These are phyloP conservation scores for Pemphigus obesinymphae DNA, from an alignment of 1,140 invertebrate species.

Conservation along the genomic window DNA sequence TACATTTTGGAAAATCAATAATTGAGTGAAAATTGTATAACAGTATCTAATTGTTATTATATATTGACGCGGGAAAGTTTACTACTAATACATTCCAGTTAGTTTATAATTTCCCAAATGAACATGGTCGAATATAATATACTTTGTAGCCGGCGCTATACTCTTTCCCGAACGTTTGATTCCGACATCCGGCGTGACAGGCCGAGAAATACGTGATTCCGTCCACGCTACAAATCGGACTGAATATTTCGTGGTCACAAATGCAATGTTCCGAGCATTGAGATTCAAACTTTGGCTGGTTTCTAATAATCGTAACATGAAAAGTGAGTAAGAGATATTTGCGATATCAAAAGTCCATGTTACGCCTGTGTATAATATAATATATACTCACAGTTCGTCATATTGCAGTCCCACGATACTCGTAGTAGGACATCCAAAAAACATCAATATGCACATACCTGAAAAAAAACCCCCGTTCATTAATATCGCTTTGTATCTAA, in stretches of 20 bases:
- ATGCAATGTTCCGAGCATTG: slow-evolving; percentile 64
- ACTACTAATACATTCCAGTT: too few species aligned
- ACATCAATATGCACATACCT: slow-evolving; percentile 84
- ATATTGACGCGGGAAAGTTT: too few species aligned
- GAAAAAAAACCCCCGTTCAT: slow-evolving; percentile 46
- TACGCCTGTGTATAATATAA: too few species aligned
- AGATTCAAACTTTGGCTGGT: slow-evolving; percentile 55
- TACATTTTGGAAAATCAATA: too few species aligned
- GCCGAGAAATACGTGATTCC: slow-evolving; percentile 79
- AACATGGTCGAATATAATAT: too few species aligned
- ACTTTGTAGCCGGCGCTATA: background rate
- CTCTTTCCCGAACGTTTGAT: slow-evolving; percentile 52
- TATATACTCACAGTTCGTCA: slow-evolving; percentile 45
- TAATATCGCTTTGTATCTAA: background rate
- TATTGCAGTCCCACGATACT: slow-evolving; percentile 65
- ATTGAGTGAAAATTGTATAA: too few species aligned
- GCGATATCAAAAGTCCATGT: too few species aligned
- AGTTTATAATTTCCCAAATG: too few species aligned
- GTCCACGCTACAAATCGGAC: slow-evolving; percentile 75
- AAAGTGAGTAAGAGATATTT: too few species aligned
- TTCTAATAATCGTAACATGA: slow-evolving; percentile 42
- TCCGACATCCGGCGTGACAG: slow-evolving; percentile 80
- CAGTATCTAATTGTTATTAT: too few species aligned
- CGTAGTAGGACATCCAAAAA: slow-evolving; percentile 81
- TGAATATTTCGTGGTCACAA: slow-evolving; percentile 71